Evolutionary conservation across 1,140 invertebrate species (phyloP).

Genomic region (Saccostrea glomerata): DNA sequence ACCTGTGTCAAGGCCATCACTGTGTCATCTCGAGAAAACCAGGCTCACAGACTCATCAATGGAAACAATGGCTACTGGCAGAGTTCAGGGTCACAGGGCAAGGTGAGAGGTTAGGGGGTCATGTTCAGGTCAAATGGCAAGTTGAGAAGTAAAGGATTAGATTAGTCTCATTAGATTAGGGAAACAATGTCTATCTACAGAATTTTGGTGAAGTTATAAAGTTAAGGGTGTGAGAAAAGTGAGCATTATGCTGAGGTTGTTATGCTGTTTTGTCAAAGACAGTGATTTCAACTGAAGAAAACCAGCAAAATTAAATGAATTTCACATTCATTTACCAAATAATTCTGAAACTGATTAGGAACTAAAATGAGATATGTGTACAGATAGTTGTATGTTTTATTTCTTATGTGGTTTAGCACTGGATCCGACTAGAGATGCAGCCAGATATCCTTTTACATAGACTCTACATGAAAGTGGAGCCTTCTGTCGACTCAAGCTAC

Average conservation of each 20-base stretch:
- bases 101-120: slow-evolving; percentile 77
- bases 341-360: too few relatives aligned
- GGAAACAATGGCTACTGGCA: slow-evolving; percentile 87
- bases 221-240: too few relatives aligned
- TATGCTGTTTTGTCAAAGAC: too few relatives aligned
- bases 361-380: background rate
- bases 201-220: too few relatives aligned
- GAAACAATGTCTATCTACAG: too few relatives aligned
- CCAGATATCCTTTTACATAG: slow-evolving; percentile 90
- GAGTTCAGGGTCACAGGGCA: slow-evolving; percentile 87
- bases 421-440: slow-evolving; percentile 95
- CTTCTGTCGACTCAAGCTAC: slow-evolving; percentile 90
- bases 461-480: slow-evolving; percentile 89
- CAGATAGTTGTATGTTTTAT: background rate
- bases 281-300: too few relatives aligned
- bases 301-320: too few relatives aligned
- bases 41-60: slow-evolving; percentile 86
- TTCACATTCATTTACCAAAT: too few relatives aligned
- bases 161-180: slow-evolving; percentile 84
- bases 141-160: too few relatives aligned
- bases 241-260: too few relatives aligned
- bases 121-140: too few relatives aligned
- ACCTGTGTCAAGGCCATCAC: slow-evolving; percentile 84
- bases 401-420: slow-evolving; percentile 84
- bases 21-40: slow-evolving; percentile 88